Evolutionary conservation across 2,888 invertebrate species (phyloP).

Genomic region (Quadroppia sp.): DNA sequence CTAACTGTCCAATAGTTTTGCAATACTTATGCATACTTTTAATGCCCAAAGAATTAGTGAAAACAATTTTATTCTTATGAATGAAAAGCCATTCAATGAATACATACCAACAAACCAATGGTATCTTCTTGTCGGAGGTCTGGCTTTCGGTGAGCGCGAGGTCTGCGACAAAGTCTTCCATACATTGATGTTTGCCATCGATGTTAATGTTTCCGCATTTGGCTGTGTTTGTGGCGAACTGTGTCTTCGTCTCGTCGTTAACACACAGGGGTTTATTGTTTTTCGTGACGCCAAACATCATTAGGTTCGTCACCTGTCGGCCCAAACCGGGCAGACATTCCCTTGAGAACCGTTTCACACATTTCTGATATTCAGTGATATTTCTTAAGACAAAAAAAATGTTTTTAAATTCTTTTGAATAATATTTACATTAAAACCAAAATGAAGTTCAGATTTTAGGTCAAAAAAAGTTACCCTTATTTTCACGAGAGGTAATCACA

Average conservation of each 20-base stretch:
- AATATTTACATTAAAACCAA: too few species aligned
- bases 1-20: too few species aligned
- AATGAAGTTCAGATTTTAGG: too few species aligned
- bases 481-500: too few species aligned
- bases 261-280: slow-evolving; percentile 23
- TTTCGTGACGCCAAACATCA: slow-evolving; percentile 30
- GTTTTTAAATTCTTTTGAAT: background rate
- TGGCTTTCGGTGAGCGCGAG: slow-evolving; percentile 12
- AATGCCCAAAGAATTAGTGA: too few species aligned
- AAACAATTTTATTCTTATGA: too few species aligned
- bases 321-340: slow-evolving; percentile 27
- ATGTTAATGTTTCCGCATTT: slow-evolving; percentile 36
- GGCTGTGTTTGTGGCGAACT: slow-evolving; percentile 14
- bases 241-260: background rate
- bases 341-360: slow-evolving; percentile 37
- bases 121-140: slow-evolving; percentile 20
- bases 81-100: too few species aligned
- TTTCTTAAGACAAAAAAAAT: too few species aligned
- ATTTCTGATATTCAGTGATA: slow-evolving; percentile 21
- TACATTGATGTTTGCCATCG: slow-evolving; percentile 27
- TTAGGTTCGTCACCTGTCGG: slow-evolving; percentile 33
- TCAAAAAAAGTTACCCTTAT: too few species aligned
- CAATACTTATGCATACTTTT: too few species aligned
- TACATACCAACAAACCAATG: slow-evolving; percentile 34
- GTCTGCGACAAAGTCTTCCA: slow-evolving; percentile 29